Base-by-base conservation (phyloP, 2,888 invertebrate species). In the Physocephala rufipes region DNA sequence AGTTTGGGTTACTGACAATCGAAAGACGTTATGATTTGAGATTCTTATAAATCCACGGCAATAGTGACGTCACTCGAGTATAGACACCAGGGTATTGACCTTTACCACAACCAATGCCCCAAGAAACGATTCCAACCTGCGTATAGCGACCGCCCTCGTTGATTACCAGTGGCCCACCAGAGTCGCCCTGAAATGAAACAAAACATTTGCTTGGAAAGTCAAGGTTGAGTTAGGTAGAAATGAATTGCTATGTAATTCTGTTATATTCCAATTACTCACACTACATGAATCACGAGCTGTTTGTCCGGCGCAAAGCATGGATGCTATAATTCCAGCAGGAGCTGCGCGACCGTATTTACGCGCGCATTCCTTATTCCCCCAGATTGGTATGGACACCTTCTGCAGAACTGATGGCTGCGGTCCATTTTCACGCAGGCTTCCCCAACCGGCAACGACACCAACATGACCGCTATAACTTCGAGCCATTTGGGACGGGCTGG, bases 81-180 rank as follows among this genome's bases (percentile, higher is more conserved):
- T 96, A 96, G 2, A 96, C 95, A 19, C 95, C 96, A 0, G 95
- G 95, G 86, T 94, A 95, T 82, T 94, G 94, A 24, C 95, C 95
- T 87, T 95, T 95, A 70, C 95, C 95, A 83, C 95, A 95, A 49
- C 95, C 95, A 78, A 95, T 95, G 74, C 95, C 95, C 95, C 95
- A 95, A 16, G 95, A 95, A 24, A 95, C 95, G 64, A 95, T 91
- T 67, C 95, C 95, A 21, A 94, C 92, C 87, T 95, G 95, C 0
- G 90, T 91, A 92, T 94, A 95, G 73, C 90, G 90, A 5, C 90
- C 90, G 47, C 89, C 90, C 70, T 91, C 91, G 80, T 91, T 91
- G 15, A 95, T 90, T 91, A 95, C 93, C 79, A 95, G 85, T 0
- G 95, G 95, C 5, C 95, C 95, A 61, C 95, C 95, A 77, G 95